Evolutionary conservation across 2,888 invertebrate genomes (phyloP).

Genomic region (Dolichomitus sp.): DNA sequence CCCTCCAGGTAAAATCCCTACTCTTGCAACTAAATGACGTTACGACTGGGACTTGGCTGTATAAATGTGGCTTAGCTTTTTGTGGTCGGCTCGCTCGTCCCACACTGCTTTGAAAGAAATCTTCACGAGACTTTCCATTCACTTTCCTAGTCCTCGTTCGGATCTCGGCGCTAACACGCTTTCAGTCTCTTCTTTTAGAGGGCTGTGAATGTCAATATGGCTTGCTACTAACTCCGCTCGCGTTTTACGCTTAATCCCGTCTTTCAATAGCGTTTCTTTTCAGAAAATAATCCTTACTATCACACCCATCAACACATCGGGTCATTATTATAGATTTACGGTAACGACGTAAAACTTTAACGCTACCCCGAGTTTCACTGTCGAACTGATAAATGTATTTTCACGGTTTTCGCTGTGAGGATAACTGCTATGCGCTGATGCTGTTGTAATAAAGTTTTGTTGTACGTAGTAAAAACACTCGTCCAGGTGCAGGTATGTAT

Average conservation of each 20-base stretch:
- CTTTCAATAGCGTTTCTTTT: conserved; percentile 14
- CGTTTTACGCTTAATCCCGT: conserved; percentile 3
- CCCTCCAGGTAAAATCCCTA: neutral
- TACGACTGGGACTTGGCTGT: neutral
- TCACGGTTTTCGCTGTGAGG: conserved; percentile 23
- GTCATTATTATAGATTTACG: conserved; percentile 26
- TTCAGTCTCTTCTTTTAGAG: conserved; percentile 13
- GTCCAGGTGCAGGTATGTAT: neutral
- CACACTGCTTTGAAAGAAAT: conserved; percentile 5
- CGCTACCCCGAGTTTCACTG: conserved; percentile 49
- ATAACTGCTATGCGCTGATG: conserved; percentile 40
- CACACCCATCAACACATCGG: neutral
- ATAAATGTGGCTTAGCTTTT: conserved; percentile 14
- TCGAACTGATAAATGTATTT: conserved; percentile 56
- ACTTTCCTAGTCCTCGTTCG: neutral
- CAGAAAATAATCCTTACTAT: conserved; percentile 13
- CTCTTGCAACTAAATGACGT: neutral
- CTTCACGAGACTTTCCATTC: neutral
- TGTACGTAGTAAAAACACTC: conserved; percentile 15
- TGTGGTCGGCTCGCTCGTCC: neutral
- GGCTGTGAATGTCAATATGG: conserved; percentile 1
- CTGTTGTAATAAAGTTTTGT: conserved; percentile 59
- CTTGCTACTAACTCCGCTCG: neutral
- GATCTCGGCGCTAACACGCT: conserved; percentile 24
- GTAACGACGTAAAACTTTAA: conserved; percentile 50